Evolutionary conservation across 2,888 invertebrate genomes (phyloP), one percentile per base, ranked within the genome.

Genomic region (Perithous albicinctus): DNA sequence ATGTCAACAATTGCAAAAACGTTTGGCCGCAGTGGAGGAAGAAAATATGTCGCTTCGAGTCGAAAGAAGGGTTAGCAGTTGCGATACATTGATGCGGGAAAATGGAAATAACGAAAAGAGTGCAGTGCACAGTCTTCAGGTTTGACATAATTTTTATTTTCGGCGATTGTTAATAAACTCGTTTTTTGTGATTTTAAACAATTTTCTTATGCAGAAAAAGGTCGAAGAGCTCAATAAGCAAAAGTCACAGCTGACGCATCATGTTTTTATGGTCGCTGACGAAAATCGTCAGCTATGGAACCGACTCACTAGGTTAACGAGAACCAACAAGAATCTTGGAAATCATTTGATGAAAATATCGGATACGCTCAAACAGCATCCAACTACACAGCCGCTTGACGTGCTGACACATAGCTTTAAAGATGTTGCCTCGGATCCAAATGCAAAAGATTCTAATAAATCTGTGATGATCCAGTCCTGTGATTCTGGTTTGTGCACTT

Each of bases 211-310:
- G 18, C 93, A 95, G 80, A 94, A 94, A 84, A 95, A 95, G 91
- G 94, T 97, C 23, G 95, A 95, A 20, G 95, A 96, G 83, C 93
- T 97, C 75, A 95, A 94, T 12, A 95, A 96, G 87, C 96, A 97
- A 89, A 97, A 97, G 89, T 95, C 95, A 0, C 96, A 97, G 89
- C 93, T 97, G 0, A 94, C 95, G 86, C 96, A 96, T 90, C 96
- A 96, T 89, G 94, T 97, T 35, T 95, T 95, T 87, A 96, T 97
- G 96, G 96, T 97, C 8, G 96, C 97, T 2, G 95, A 95, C 87
- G 97, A 97, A 92, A 97, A 97, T 91, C 95, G 96, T 88, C 96
- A 96, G 85, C 92, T 97, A 51, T 97, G 97, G 97, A 95, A 94
- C 76, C 95, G 96, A 88, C 93, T 97, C 74, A 95, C 95, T 0